Evolutionary conservation across 2,113 vertebrate genomes (phyloP).

Genomic region (Poecilia latipinna): DNA sequence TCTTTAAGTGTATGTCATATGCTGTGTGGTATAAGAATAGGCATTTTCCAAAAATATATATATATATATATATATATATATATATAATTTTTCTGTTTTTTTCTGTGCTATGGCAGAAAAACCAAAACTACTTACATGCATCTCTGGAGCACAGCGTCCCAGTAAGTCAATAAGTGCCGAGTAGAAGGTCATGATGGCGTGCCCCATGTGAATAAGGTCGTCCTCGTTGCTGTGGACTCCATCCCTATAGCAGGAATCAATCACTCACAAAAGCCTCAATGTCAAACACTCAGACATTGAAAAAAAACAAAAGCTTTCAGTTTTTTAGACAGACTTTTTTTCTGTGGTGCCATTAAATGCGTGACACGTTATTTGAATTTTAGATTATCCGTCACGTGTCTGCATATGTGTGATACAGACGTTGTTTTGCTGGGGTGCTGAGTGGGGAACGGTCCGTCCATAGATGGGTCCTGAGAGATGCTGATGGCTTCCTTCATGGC

Average conservation of each 20-base stretch:
- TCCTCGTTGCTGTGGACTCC: slow-evolving; percentile 83
- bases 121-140: slow-evolving; percentile 85
- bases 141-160: slow-evolving; percentile 96
- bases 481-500: slow-evolving; percentile 93
- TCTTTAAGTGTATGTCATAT: background rate
- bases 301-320: background rate
- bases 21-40: background rate
- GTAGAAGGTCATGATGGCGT: slow-evolving; percentile 97
- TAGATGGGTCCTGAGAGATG: slow-evolving; percentile 88
- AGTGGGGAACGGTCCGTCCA: slow-evolving; percentile 84
- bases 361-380: background rate
- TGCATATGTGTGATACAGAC: slow-evolving; percentile 76
- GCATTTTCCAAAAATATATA: no score
- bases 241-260: slow-evolving; percentile 77
- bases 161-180: slow-evolving; percentile 93
- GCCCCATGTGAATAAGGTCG: slow-evolving; percentile 93
- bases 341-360: no score
- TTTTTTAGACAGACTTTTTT: background rate
- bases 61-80: no score
- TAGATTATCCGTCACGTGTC: background rate
- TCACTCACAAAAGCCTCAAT: background rate
- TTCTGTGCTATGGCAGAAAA: background rate
- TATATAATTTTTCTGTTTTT: background rate
- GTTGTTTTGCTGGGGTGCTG: slow-evolving; percentile 82
- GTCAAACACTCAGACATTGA: background rate